phyloP scores from a whole-genome alignment of 2,888 invertebrate species.

The Strigamia transsilvanica region DNA sequence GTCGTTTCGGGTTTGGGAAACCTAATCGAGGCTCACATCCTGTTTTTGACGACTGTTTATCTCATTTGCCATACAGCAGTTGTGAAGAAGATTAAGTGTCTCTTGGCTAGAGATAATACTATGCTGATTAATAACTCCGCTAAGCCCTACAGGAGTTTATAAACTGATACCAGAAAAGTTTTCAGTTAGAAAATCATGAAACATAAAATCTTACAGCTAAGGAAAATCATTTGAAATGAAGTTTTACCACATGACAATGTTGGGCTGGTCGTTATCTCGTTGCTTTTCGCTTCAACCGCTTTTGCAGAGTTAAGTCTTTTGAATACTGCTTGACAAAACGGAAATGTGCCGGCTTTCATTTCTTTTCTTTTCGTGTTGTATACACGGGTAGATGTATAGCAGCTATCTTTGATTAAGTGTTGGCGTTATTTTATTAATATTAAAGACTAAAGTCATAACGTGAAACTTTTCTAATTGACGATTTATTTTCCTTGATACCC shows the following conservation, averaged over 20 bases:
- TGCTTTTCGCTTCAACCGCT: conserved; percentile 9
- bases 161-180: conserved; percentile 8
- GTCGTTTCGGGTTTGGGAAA: conserved; percentile 27
- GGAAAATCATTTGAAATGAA: conserved; percentile 5
- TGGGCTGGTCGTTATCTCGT: neutral
- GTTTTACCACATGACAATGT: conserved; percentile 15
- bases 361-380: neutral
- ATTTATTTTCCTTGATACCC: neutral
- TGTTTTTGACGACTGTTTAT: conserved; percentile 19
- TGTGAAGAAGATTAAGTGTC: conserved; percentile 26
- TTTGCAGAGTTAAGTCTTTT: neutral
- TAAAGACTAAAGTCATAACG: neutral
- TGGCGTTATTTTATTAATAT: neutral
- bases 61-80: conserved; percentile 30
- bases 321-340: conserved; percentile 25
- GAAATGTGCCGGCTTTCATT: neutral
- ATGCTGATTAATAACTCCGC: conserved; percentile 15
- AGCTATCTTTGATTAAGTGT: neutral
- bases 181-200: neutral
- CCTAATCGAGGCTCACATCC: conserved; percentile 25
- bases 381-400: neutral
- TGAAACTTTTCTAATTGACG: neutral
- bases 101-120: neutral
- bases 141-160: conserved; percentile 3
- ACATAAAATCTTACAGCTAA: neutral